These are phyloP conservation scores for Pseudorhombus dupliciocellatus DNA, from an alignment of 2,113 vertebrate genomes.

Conservation along the genomic window DNA sequence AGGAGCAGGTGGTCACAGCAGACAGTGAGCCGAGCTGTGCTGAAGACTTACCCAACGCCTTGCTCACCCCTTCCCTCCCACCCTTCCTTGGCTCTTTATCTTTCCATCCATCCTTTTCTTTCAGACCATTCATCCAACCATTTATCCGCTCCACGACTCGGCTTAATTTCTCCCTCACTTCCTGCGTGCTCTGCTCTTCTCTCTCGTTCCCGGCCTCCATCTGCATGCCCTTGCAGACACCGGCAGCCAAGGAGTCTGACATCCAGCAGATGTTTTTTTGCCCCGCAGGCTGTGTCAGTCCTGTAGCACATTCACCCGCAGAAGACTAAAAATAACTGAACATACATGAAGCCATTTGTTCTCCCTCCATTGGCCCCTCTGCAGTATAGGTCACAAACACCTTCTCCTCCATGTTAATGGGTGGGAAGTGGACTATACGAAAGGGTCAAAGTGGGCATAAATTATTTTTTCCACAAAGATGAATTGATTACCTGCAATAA, in stretches of 20 bases:
- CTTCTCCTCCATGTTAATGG: background rate
- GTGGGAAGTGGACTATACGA: background rate
- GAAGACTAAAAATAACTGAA: slow-evolving; percentile 5
- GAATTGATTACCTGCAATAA: background rate
- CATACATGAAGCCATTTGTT: too few species aligned
- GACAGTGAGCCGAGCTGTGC: slow-evolving; percentile 31
- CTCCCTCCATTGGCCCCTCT: background rate
- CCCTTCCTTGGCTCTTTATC: slow-evolving; percentile 43
- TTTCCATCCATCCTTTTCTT: slow-evolving; percentile 39
- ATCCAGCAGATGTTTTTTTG: slow-evolving; percentile 62
- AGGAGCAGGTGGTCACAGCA: slow-evolving; percentile 66
- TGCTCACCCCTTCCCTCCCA: slow-evolving; percentile 10
- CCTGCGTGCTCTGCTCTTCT: slow-evolving; percentile 29
- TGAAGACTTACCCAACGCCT: slow-evolving; percentile 33
- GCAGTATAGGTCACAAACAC: background rate
- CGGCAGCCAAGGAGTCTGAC: slow-evolving; percentile 47
- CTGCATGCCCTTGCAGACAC: slow-evolving; percentile 25
- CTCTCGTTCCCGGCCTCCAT: slow-evolving; percentile 22
- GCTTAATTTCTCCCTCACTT: slow-evolving; percentile 27
- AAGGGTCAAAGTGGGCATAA: too few species aligned
- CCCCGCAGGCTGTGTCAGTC: slow-evolving; percentile 1
- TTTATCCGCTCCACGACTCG: slow-evolving; percentile 22
- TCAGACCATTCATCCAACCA: slow-evolving; percentile 38
- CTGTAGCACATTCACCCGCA: slow-evolving; percentile 19
- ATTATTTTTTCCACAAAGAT: background rate